Evolutionary conservation across 1,140 invertebrate genomes (phyloP), one percentile per base, ranked within the genome.

Genomic region (Zaprionus tsacasi): DNA sequence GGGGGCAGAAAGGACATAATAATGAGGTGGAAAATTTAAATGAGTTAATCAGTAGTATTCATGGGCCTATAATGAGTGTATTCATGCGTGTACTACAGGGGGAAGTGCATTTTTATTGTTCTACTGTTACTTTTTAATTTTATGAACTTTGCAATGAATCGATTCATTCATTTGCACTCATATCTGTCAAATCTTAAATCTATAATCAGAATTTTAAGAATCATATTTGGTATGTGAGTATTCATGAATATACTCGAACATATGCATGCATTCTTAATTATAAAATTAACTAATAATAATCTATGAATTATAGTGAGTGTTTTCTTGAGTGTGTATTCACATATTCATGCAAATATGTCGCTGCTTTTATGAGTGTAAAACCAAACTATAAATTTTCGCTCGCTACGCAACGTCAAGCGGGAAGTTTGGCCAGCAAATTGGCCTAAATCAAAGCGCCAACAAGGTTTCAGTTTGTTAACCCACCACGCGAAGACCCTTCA

Each of bases 401-500:
- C 27, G 27, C 2, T 8, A 13, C 40, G n/a, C 3, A 45, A 45
- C n/a, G 40, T 15, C 40, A 45, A 45, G 40, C 7, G 2, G 27
- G n/a, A 35, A 55, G 13, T 65, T 55, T 43, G 27, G 27, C 48
- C 30, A 43, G 12, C 8, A 10, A 35, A 48, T 66, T 57, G 40
- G 6, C 15, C 15, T n/a, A 57, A 66, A 66, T 66, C 64, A 57
- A 30, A 48, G 64, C 54, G 4, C 6, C n/a, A 66, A 66, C 64
- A 48, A 48, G 54, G 54, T 36, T 66, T 66, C 64, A 45, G 65
- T 40, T 66, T 58, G 67, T 65, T 48, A 71, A 36, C 33, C 43
- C 21, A 25, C 25, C 66, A 13, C 55, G 40, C 50, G 21, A 7
- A 52, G 57, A 10, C 11, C 48, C 82, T 79, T 79, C 76, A 79